Evolutionary conservation across 2,888 invertebrate species (phyloP).

Genomic region (Lepidocyrtinus sp.): DNA sequence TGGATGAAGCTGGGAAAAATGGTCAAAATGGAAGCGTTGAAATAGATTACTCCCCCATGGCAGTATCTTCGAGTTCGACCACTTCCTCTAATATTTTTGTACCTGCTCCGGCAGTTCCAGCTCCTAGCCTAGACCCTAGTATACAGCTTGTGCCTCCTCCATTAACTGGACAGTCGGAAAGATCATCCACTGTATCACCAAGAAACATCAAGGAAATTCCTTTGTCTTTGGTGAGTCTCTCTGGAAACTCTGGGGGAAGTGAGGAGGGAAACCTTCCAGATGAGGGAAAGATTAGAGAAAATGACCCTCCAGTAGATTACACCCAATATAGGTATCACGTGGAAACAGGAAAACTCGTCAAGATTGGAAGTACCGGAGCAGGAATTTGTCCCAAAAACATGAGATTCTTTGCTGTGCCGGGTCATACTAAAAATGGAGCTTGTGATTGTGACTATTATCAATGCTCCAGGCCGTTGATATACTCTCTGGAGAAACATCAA

Average conservation of each 20-base stretch:
- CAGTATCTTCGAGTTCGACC: no score
- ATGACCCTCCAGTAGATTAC: constrained; percentile 43
- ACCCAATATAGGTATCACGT: constrained; percentile 58
- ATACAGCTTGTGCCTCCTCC: no score
- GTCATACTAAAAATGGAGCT: constrained; percentile 61
- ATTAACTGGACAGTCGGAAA: no score
- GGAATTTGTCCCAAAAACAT: constrained; percentile 64
- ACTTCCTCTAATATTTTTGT: no score
- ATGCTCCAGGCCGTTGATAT: constrained; percentile 65
- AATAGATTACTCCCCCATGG: no score
- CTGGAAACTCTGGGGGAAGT: constrained; percentile 42
- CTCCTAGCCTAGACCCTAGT: no score
- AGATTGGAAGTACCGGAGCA: constrained; percentile 49
- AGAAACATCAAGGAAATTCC: constrained; percentile 30
- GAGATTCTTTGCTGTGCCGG: constrained; percentile 68
- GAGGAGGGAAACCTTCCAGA: not conserved
- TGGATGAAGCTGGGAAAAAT: no score
- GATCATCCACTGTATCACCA: constrained; percentile 12
- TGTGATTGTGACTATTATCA: constrained; percentile 69
- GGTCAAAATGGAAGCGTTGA: no score
- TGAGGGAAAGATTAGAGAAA: not conserved
- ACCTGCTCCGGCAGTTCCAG: no score
- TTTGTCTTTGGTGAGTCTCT: constrained; percentile 25
- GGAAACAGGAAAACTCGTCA: constrained; percentile 44
- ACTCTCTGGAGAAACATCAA: constrained; percentile 55